Conservation (phyloP, 2,797 vertebrate genomes). For the Brotula barbata region DNA sequence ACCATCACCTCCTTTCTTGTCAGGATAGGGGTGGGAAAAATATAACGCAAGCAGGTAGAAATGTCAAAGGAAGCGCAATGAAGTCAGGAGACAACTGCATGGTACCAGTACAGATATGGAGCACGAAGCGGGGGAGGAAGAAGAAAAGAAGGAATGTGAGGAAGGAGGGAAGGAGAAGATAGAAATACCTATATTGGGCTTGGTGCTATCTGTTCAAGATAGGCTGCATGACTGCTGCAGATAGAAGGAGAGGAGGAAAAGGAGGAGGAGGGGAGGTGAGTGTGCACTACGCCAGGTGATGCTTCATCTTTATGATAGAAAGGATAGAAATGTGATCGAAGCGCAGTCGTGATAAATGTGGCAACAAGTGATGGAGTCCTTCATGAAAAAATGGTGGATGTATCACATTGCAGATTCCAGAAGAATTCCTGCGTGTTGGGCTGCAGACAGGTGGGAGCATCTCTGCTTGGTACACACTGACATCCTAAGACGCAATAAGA, state of each 20-base stretch:
- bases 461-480: constrained; percentile 31
- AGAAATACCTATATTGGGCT: constrained; percentile 2
- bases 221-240: neutral
- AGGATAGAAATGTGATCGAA: too few relatives aligned
- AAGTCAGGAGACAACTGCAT: too few relatives aligned
- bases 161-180: neutral
- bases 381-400: neutral
- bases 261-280: neutral
- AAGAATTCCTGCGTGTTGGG: neutral
- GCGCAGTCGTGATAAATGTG: too few relatives aligned
- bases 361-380: neutral
- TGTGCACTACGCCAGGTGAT: neutral
- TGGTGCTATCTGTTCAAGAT: constrained; percentile 16
- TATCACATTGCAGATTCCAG: neutral
- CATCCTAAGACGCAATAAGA: too few relatives aligned
- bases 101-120: neutral
- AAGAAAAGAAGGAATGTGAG: neutral
- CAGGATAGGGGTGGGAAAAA: too few relatives aligned
- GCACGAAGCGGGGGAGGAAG: neutral
- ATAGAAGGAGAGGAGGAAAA: neutral
- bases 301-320: neutral
- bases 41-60: too few relatives aligned
- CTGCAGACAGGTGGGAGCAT: neutral
- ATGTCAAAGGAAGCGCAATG: too few relatives aligned
- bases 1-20: too few relatives aligned